Conservation (phyloP, 2,797 vertebrate genomes). For the Artibeus lituratus region DNA sequence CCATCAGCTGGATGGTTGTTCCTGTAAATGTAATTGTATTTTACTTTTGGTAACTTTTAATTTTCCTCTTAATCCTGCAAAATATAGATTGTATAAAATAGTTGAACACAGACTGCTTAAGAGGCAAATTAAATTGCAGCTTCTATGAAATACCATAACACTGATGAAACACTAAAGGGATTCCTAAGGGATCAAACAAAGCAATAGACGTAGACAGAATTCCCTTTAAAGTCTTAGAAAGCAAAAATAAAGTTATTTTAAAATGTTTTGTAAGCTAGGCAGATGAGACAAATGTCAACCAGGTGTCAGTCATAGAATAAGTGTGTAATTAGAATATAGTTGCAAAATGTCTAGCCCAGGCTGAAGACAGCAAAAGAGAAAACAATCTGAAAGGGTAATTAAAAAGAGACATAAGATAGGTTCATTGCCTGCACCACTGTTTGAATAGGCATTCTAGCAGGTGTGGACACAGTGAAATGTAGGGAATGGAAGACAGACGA, state of each 20-base stretch:
- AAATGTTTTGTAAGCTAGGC: neutral
- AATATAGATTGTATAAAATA: no score
- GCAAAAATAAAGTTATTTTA: neutral
- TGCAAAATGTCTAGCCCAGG: neutral
- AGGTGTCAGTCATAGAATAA: neutral
- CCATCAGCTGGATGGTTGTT: neutral
- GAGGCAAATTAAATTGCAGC: no score
- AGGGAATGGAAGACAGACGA: neutral
- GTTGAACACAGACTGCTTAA: no score
- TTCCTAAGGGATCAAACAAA: neutral
- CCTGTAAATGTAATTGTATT: neutral
- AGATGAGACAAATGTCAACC: neutral
- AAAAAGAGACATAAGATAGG: neutral
- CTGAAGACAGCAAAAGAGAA: neutral
- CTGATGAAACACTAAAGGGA: neutral
- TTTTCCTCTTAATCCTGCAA: no score
- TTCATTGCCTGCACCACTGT: neutral
- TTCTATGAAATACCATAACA: no score
- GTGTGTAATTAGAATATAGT: neutral
- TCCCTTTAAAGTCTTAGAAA: neutral
- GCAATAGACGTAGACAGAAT: neutral
- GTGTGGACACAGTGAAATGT: neutral
- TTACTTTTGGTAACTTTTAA: neutral
- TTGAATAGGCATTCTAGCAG: neutral
- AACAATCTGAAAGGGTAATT: neutral